phyloP scores from a whole-genome alignment of 2,113 vertebrate genomes.

The Dermatemys mawii region DNA sequence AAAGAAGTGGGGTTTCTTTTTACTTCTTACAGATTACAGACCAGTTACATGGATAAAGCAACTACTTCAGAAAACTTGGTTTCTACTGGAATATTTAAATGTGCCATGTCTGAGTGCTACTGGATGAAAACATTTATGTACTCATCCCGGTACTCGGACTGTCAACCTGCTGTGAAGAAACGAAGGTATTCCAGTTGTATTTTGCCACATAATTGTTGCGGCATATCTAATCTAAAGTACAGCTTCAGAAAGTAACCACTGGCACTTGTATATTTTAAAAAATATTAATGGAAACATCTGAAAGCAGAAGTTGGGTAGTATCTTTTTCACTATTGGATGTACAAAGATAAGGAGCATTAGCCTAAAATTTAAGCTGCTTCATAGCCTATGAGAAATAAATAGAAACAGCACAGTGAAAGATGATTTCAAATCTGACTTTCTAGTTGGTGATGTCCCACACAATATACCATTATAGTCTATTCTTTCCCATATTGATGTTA shows the following conservation, averaged over 20 bases:
- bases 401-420: not conserved
- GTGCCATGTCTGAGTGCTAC: not conserved
- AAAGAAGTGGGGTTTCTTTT: not conserved
- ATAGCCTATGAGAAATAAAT: not conserved
- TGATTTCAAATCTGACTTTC: slow-evolving; percentile 23
- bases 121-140: not conserved
- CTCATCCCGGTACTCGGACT: not conserved
- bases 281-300: not conserved
- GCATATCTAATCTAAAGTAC: not conserved
- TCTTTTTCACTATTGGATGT: not conserved
- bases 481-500: not conserved
- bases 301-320: not conserved
- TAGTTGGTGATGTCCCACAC: not conserved
- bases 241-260: not conserved
- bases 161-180: not conserved
- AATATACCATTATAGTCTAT: not conserved
- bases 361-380: not conserved
- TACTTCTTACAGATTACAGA: not conserved
- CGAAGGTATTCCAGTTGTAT: not conserved
- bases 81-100: not conserved
- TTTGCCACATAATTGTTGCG: not conserved
- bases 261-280: not conserved
- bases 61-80: not conserved
- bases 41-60: not conserved
- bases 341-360: not conserved